phyloP scores from a whole-genome alignment of 37 sponge, comb jelly and placozoan genomes.

The Theonella swinhoei region DNA sequence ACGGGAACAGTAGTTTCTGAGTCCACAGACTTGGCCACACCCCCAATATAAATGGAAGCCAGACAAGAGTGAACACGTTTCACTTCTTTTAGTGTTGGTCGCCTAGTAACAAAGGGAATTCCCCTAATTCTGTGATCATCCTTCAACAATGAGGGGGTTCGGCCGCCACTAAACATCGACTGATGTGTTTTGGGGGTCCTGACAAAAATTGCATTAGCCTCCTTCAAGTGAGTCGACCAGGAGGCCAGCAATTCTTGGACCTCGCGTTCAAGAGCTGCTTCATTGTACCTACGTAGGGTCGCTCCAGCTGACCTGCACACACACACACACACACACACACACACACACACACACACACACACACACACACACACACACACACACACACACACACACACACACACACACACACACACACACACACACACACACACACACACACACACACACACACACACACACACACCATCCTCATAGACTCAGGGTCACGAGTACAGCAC shows the following conservation, averaged over 20 bases:
- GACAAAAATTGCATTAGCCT: constrained; percentile 65
- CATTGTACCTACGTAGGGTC: constrained; percentile 73
- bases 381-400: too few species aligned
- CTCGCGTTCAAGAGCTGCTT: constrained; percentile 78
- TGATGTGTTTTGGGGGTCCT: constrained; percentile 64
- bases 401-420: too few species aligned
- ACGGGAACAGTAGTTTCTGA: background rate
- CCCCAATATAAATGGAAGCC: constrained; percentile 36
- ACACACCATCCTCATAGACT: too few species aligned
- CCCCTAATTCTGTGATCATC: constrained; percentile 65
- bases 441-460: too few species aligned
- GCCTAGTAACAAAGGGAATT: constrained; percentile 81
- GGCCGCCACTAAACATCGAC: constrained; percentile 31
- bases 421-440: too few species aligned
- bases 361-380: background rate
- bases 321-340: too few species aligned
- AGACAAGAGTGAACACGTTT: constrained; percentile 59
- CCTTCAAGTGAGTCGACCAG: constrained; percentile 55
- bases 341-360: too few species aligned
- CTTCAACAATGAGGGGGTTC: constrained; percentile 14
- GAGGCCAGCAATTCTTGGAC: constrained; percentile 65
- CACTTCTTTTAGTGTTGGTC: constrained; percentile 91
- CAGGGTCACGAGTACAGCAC: too few species aligned
- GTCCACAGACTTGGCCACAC: background rate
- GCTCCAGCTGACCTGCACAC: constrained; percentile 73